Evolutionary conservation across 2,888 invertebrate species (phyloP), one percentile per base, ranked within the genome.

Genomic region (Eupeodes latifasciatus): DNA sequence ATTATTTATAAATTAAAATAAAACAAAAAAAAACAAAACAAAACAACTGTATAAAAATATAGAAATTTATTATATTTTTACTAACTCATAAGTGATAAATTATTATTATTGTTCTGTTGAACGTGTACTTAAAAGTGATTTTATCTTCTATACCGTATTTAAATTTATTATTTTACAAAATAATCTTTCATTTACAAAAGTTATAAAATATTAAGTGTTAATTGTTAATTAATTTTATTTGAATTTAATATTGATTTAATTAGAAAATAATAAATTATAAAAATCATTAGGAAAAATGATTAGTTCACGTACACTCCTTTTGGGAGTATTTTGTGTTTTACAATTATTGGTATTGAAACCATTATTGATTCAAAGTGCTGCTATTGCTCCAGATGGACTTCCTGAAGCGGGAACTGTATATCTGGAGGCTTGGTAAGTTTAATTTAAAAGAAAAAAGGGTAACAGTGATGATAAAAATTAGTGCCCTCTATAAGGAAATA

Each of bases 341-440:
- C 82, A 89, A 77, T 47, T 90, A 76, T 40, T 90, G 36, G 80
- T 74, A 72, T 75, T 81, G n/a, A 88, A 81, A 16, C 78, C 89
- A 7, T 71, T 75, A 34, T 36, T 86, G 9, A 77, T 77, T 36
- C 75, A 62, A 27, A 53, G 36, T 27, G 81, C 75, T 66, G 55
- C 64, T 71, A 19, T 89, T 69, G 49, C 66, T 72, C 53, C 64
- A 40, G 71, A 74, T 27, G 86, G 80, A 81, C 12, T 90, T 90
- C 80, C 81, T 27, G 27, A 89, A 81, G 57, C 80, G 85, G 51
- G 86, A 80, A 62, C 67, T 89, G 14, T 55, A 34, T 79, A 90
- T 27, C 90, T 91, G 44, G 67, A 88, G 10, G 84, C 91, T 47
- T 93, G 92, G 92, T 93, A 92, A 93, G 92, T 92, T 71, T 11